Base-by-base conservation (phyloP, 2,888 invertebrate genomes). In the Athalia rosae region DNA sequence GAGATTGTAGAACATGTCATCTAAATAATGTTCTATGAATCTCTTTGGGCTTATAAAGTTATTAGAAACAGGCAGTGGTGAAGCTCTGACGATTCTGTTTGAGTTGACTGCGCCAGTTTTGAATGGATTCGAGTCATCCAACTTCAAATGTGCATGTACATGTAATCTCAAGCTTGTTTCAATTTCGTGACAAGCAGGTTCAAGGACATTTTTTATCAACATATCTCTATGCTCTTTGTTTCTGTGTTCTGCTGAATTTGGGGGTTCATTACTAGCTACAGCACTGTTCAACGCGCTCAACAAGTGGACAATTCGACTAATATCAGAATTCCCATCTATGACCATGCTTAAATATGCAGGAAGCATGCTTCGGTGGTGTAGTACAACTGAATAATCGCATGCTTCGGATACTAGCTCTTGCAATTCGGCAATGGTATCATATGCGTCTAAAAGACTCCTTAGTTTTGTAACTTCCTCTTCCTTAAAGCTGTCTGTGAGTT, bases 1-100 rank as follows among this genome's bases (percentile, higher is more conserved):
- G 84, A 99, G 92, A 91, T 99, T 99, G 90, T 99, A 99, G 91
- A 99, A 99, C 88, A 96, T 98, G 82, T 94, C 95, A 85, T 98
- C 97, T 81, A 99, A 92, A 90, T 99, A 98, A 87, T 96, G 94
- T 89, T 98, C 98, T 7, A 98, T 94, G 85, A 91, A 91, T 77
- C 85, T 87, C 80, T 87, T 91, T 61, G 82, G 83, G 77, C 77
- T 88, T 79, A 88, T 83, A 13, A 81, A 77, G 28, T 79, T 82
- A 9, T 79, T 81, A 9, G 82, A 82, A 13, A 89, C 79, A 4
- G 85, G 85, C 9, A 87, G 62, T 0, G 85, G 86, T 4, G 83
- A 81, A 0, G 85, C 83, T 41, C 83, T 79, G 0, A 89, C 83
- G 56, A 88, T 90, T 78, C 94, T 92, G 80, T 93, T 93, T 78